These are phyloP conservation scores for Monoplex corrugatus DNA, from an alignment of 2,888 invertebrate genomes.

Conservation along the genomic window DNA sequence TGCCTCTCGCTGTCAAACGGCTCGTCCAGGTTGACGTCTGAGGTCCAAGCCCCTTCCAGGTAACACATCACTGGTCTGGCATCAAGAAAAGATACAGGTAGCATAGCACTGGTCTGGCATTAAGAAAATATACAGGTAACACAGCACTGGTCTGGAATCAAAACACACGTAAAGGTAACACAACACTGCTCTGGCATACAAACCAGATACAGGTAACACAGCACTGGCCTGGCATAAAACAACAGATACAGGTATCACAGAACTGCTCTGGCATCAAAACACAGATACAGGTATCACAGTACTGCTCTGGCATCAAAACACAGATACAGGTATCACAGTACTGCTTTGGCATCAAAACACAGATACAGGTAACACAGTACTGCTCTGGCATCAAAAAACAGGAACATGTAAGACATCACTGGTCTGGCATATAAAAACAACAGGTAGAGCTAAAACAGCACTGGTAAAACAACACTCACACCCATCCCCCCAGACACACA, in stretches of 20 bases:
- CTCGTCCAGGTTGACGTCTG: constrained; percentile 66
- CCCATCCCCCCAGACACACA: background rate
- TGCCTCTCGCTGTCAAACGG: constrained; percentile 76
- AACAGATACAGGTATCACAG: constrained; percentile 73
- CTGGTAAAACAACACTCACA: background rate
- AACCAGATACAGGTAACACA: constrained; percentile 74
- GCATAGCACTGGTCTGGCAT: constrained; percentile 73
- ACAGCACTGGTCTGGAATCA: constrained; percentile 74
- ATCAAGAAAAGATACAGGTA: too few relatives aligned
- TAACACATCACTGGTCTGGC: constrained; percentile 74
- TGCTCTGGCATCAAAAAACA: too few relatives aligned
- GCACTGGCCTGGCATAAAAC: constrained; percentile 73
- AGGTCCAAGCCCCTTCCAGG: constrained; percentile 76
- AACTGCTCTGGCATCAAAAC: constrained; percentile 73
- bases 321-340: constrained; percentile 72
- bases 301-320: constrained; percentile 74
- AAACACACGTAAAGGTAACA: too few relatives aligned
- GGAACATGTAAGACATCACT: constrained; percentile 71
- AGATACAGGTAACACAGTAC: constrained; percentile 72
- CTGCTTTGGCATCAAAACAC: constrained; percentile 74
- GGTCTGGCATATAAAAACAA: too few relatives aligned
- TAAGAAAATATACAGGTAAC: too few relatives aligned
- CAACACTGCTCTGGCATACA: constrained; percentile 74
- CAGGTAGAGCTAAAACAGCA: too few relatives aligned
- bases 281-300: constrained; percentile 72